Conservation (phyloP, 2,888 invertebrate genomes). For the Fragum whitleyi region DNA sequence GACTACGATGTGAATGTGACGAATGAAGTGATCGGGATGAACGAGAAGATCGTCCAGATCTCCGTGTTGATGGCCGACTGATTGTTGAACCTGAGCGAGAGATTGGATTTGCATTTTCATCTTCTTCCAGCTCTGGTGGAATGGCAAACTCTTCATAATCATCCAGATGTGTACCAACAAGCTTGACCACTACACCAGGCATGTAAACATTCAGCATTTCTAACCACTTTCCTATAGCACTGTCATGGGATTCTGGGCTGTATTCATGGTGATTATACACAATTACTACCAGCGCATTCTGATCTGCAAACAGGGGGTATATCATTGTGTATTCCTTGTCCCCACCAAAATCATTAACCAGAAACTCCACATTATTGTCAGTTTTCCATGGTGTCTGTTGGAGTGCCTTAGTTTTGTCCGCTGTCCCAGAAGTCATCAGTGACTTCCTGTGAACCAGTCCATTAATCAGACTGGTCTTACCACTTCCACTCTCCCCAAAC, state of each 20-base stretch:
- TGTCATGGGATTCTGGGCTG: constrained; percentile 69
- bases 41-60: constrained; percentile 28
- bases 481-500: constrained; percentile 81
- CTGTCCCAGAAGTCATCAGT: constrained; percentile 65
- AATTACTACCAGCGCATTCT: constrained; percentile 78
- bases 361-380: constrained; percentile 81
- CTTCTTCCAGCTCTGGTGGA: constrained; percentile 40
- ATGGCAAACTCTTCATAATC: constrained; percentile 65
- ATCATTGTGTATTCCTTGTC: constrained; percentile 77
- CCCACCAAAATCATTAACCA: constrained; percentile 82
- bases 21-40: constrained; percentile 34
- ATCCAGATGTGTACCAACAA: constrained; percentile 83
- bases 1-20: constrained; percentile 30
- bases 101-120: constrained; percentile 55
- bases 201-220: constrained; percentile 76
- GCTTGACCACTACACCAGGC: constrained; percentile 82
- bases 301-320: constrained; percentile 79
- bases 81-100: neutral
- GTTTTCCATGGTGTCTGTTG: constrained; percentile 79
- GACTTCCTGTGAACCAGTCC: constrained; percentile 78
- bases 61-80: neutral
- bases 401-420: constrained; percentile 72
- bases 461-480: constrained; percentile 82
- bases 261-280: constrained; percentile 80
- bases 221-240: constrained; percentile 80